These are phyloP conservation scores for Torymus auratus DNA, from an alignment of 2,888 invertebrate genomes.

Conservation along the genomic window DNA sequence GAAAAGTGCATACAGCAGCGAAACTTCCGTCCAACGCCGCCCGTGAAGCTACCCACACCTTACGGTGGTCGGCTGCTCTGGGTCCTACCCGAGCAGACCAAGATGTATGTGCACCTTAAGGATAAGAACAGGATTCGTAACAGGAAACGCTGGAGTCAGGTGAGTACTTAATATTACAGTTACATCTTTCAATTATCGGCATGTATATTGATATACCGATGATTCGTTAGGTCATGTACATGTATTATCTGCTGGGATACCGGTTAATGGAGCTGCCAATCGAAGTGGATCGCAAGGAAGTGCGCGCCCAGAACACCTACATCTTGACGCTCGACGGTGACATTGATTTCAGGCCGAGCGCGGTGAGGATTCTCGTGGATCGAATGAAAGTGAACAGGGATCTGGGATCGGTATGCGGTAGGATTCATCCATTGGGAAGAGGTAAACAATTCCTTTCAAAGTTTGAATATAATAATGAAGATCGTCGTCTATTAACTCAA, in stretches of 20 bases:
- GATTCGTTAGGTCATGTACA: constrained; percentile 86
- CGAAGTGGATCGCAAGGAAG: constrained; percentile 80
- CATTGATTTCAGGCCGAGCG: constrained; percentile 90
- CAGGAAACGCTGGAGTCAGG: constrained; percentile 95
- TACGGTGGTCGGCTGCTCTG: constrained; percentile 92
- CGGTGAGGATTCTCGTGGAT: constrained; percentile 88
- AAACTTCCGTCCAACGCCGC: constrained; percentile 77
- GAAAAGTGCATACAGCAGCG: constrained; percentile 85
- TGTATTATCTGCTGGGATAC: constrained; percentile 93
- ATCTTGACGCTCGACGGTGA: constrained; percentile 92
- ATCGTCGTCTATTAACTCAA: too few relatives aligned
- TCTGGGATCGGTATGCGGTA: constrained; percentile 91
- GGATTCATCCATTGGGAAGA: constrained; percentile 90
- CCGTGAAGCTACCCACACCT: constrained; percentile 87
- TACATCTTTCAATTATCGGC: too few relatives aligned
- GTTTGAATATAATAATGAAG: too few relatives aligned
- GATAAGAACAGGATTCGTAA: constrained; percentile 92
- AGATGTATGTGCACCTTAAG: constrained; percentile 91
- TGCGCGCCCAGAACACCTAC: constrained; percentile 89
- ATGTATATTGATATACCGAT: too few relatives aligned
- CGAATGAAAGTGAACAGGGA: constrained; percentile 89
- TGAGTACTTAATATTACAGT: constrained; percentile 69
- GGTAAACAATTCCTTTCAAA: constrained; percentile 64
- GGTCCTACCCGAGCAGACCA: constrained; percentile 90
- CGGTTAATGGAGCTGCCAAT: constrained; percentile 84